These are phyloP conservation scores for Nycticorax nycticorax DNA, from an alignment of 2,113 vertebrate genomes.

Conservation along the genomic window DNA sequence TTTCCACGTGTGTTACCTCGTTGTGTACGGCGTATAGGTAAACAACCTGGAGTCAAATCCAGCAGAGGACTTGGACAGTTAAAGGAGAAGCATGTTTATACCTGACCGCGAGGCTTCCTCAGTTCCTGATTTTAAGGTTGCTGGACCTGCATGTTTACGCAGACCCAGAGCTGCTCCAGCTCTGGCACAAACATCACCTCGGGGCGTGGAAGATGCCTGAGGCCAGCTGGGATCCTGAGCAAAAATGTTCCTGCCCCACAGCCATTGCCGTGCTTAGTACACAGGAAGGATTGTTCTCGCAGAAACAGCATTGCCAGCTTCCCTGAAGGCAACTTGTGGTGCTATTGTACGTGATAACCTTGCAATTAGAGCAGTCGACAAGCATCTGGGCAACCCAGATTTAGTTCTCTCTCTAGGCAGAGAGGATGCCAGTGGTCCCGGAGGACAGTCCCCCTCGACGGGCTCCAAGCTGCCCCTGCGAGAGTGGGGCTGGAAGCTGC, in stretches of 20 bases:
- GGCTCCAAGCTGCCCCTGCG: background rate
- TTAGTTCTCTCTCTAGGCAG: background rate
- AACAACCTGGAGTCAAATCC: background rate
- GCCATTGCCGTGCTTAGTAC: background rate
- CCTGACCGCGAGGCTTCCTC: background rate
- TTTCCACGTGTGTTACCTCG: background rate
- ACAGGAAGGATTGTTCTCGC: background rate
- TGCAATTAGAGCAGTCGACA: background rate
- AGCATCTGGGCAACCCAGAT: background rate
- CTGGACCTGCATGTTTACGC: background rate
- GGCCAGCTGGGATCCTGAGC: background rate
- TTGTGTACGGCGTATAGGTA: background rate
- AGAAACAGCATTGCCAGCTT: background rate
- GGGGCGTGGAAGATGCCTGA: background rate
- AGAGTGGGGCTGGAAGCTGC: background rate
- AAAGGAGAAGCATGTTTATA: background rate
- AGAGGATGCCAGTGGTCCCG: fast-evolving
- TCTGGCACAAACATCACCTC: background rate
- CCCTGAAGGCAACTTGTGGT: background rate
- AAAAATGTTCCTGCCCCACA: background rate
- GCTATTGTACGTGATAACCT: background rate
- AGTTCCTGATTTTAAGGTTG: background rate
- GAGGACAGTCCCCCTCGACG: background rate
- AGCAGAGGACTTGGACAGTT: background rate
- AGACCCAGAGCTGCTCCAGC: background rate